A percentile compares a stretch with the other conserved stretches of the same genome.
phyloP scores from a whole-genome alignment of 2,888 invertebrate species.

The Acanthacorydalis orientalis region DNA sequence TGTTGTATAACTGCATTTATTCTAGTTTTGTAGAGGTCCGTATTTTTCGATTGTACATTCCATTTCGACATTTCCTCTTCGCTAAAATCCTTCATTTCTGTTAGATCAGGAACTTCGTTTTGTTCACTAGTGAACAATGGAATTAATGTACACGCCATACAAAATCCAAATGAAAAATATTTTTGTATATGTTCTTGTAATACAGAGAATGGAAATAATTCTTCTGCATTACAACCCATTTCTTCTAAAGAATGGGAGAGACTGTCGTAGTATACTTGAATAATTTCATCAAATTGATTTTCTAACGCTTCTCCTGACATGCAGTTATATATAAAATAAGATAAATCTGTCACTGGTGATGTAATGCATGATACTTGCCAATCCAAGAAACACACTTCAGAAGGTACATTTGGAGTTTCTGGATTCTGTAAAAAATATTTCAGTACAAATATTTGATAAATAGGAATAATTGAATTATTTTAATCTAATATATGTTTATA shows the following conservation, averaged over 20 bases:
- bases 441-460: too few relatives aligned
- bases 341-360: slow-evolving; percentile 1
- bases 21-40: too few relatives aligned
- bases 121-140: background rate
- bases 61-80: too few relatives aligned
- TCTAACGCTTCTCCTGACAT: background rate
- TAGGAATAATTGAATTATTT: too few relatives aligned
- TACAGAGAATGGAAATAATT: background rate
- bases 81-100: background rate
- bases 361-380: background rate
- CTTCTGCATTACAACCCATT: background rate
- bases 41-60: too few relatives aligned
- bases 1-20: too few relatives aligned
- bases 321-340: slow-evolving; percentile 1
- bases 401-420: background rate
- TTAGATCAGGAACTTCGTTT: slow-evolving; percentile 1
- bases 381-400: slow-evolving; percentile 1
- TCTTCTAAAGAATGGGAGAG: background rate
- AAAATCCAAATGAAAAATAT: slow-evolving; percentile 1
- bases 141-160: background rate
- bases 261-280: slow-evolving; percentile 2
- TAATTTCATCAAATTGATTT: background rate
- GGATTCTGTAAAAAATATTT: background rate
- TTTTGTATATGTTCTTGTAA: slow-evolving; percentile 2
- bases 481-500: too few relatives aligned